A percentile compares a stretch with the other conserved stretches of the same genome.
Conservation (phyloP, 1,140 invertebrate species). For the Eueides isabella region DNA sequence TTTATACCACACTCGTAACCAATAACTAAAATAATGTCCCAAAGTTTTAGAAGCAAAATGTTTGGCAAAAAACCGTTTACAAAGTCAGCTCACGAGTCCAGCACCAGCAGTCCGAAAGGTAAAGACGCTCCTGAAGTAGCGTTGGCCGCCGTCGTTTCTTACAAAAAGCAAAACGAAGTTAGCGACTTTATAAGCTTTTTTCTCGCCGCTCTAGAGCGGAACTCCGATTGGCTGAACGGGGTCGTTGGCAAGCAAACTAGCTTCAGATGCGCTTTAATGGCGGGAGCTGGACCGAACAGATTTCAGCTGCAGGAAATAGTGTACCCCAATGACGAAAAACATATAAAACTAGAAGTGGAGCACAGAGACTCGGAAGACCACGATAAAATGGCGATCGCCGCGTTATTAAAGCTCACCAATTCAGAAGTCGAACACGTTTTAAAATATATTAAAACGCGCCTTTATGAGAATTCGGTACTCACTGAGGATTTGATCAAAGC, state of each 20-base stretch:
- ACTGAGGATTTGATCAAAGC: slow-evolving; percentile 66
- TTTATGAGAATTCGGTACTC: slow-evolving; percentile 58
- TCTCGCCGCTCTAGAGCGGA: slow-evolving; percentile 62
- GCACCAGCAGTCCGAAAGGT: slow-evolving; percentile 37
- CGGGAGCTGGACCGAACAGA: slow-evolving; percentile 68
- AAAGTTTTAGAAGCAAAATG: slow-evolving; percentile 51
- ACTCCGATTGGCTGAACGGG: slow-evolving; percentile 65
- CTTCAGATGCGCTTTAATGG: slow-evolving; percentile 67
- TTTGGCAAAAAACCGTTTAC: slow-evolving; percentile 49
- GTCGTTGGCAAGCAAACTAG: slow-evolving; percentile 56
- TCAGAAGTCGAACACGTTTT: slow-evolving; percentile 57
- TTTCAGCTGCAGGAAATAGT: slow-evolving; percentile 70
- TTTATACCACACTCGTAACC: slow-evolving; percentile 44
- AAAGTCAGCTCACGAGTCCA: slow-evolving; percentile 46
- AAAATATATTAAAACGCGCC: slow-evolving; percentile 60
- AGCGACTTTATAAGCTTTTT: slow-evolving; percentile 66
- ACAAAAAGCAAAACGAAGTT: slow-evolving; percentile 67
- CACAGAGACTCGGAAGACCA: slow-evolving; percentile 66
- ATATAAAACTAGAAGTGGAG: slow-evolving; percentile 65
- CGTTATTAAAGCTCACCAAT: slow-evolving; percentile 58
- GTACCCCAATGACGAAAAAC: slow-evolving; percentile 55
- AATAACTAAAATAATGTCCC: slow-evolving; percentile 45
- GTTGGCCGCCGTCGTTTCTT: slow-evolving; percentile 67
- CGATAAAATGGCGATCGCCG: slow-evolving; percentile 70
- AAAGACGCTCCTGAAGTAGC: slow-evolving; percentile 58